Conservation (phyloP, 2,797 vertebrate genomes). For the Tapera naevia region DNA sequence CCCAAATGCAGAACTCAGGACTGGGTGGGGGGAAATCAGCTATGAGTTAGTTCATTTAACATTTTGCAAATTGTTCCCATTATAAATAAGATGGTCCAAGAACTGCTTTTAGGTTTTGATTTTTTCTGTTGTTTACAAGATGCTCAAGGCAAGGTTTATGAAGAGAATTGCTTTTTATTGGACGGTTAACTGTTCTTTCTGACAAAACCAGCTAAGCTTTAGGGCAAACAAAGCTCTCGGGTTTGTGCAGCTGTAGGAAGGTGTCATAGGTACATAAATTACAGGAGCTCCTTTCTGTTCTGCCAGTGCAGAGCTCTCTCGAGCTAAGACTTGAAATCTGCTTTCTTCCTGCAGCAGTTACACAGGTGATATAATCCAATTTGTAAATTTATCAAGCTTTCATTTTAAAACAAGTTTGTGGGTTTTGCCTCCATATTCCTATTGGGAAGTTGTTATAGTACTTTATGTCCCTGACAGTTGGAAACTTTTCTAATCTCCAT, state of each 20-base stretch:
- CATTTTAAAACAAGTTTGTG: not conserved
- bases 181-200: not conserved
- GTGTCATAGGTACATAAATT: not conserved
- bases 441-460: not conserved
- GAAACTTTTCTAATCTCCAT: not conserved
- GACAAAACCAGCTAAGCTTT: not conserved
- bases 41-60: not conserved
- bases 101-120: not conserved
- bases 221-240: not conserved
- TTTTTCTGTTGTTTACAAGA: not conserved
- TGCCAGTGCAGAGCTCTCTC: not conserved
- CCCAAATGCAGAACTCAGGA: not conserved
- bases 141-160: not conserved
- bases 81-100: fast-evolving
- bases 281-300: not conserved
- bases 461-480: not conserved
- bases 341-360: not conserved
- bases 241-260: not conserved
- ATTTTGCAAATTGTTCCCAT: not conserved
- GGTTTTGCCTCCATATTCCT: not conserved
- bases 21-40: not conserved
- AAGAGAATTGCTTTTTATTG: not conserved
- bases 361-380: not conserved
- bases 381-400: not conserved
- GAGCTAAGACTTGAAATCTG: not conserved